These are phyloP conservation scores for Melanerpes formicivorus DNA, from an alignment of 2,113 vertebrate species.

Conservation along the genomic window DNA sequence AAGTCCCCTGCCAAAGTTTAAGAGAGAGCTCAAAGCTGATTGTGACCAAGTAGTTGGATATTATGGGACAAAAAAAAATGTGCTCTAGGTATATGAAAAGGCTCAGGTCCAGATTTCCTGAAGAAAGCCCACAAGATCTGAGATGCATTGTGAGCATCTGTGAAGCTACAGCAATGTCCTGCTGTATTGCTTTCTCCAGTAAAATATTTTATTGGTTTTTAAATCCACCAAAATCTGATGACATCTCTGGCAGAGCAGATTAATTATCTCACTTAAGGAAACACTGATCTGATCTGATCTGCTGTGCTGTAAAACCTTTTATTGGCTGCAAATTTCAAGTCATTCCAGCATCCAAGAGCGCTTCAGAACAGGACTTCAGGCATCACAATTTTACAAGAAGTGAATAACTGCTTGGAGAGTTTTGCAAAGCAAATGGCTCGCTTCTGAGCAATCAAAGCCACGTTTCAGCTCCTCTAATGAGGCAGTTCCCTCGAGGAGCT, in stretches of 20 bases:
- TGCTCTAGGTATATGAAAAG: background rate
- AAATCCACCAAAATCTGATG: slow-evolving; percentile 14
- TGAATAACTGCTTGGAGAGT: slow-evolving; percentile 33
- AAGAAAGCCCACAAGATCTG: background rate
- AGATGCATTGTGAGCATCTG: background rate
- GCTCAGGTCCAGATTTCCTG: background rate
- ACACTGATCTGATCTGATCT: slow-evolving; percentile 31
- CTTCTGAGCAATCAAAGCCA: background rate
- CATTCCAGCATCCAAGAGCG: background rate
- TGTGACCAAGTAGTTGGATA: background rate
- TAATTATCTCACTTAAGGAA: slow-evolving; percentile 28
- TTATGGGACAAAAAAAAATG: background rate
- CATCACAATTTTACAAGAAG: slow-evolving; percentile 44
- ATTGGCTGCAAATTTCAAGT: slow-evolving; percentile 29
- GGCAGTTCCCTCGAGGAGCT: slow-evolving; percentile 28
- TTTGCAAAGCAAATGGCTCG: slow-evolving; percentile 31
- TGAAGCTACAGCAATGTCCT: background rate
- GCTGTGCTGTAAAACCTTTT: slow-evolving; percentile 32
- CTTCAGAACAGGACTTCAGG: slow-evolving; percentile 12
- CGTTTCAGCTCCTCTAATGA: slow-evolving; percentile 18
- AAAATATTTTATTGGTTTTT: background rate
- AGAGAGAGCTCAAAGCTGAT: background rate
- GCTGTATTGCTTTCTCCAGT: background rate
- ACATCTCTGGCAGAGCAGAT: slow-evolving; percentile 24
- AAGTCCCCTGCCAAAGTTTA: background rate